Percentiles rank a stretch among this genome's conserved stretches.
These are phyloP conservation scores for Tortrix viridana DNA, from an alignment of 2,888 invertebrate genomes.

Conservation along the genomic window DNA sequence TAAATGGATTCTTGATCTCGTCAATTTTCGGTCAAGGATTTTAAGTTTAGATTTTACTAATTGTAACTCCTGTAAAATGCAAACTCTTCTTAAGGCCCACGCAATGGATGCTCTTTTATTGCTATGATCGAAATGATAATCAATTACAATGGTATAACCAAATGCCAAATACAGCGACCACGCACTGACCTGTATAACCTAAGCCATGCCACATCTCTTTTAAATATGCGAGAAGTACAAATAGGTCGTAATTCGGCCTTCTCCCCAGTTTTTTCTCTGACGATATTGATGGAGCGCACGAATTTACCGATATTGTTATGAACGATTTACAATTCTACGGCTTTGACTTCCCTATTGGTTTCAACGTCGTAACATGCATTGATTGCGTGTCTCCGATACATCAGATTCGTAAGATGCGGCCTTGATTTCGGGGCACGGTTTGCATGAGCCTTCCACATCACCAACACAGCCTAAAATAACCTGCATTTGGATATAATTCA, in stretches of 20 bases:
- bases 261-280: too few relatives aligned
- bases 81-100: too few relatives aligned
- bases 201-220: too few relatives aligned
- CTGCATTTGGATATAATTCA: background rate
- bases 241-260: too few relatives aligned
- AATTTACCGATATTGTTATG: background rate
- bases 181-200: too few relatives aligned
- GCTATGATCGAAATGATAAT: too few relatives aligned
- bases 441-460: background rate
- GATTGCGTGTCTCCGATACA: constrained; percentile 54
- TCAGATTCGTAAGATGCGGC: constrained; percentile 43
- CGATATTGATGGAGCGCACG: too few relatives aligned
- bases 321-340: constrained; percentile 5
- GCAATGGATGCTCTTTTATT: too few relatives aligned
- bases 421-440: constrained; percentile 43
- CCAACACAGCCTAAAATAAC: background rate
- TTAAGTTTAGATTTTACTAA: background rate
- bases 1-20: constrained; percentile 16
- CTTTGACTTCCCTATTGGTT: constrained; percentile 22
- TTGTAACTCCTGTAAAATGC: too few relatives aligned
- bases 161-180: too few relatives aligned
- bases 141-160: too few relatives aligned
- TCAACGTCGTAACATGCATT: constrained; percentile 51
- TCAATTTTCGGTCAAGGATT: constrained; percentile 19
- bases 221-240: too few relatives aligned